phyloP scores from a whole-genome alignment of 2,113 vertebrate species.

The Petromus typicus region DNA sequence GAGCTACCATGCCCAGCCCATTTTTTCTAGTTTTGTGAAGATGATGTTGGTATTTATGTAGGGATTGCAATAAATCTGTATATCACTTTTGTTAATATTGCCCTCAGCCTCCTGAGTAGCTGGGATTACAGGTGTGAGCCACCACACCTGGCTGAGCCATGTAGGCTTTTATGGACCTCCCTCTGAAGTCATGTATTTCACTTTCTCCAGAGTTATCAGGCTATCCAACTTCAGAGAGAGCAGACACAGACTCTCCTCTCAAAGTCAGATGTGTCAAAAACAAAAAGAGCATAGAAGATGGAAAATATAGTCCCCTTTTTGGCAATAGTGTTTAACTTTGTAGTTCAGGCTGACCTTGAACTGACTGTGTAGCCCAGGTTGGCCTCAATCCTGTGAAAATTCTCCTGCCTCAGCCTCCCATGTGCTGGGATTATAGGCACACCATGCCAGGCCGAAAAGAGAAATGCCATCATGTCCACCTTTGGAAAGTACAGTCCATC shows the following conservation, averaged over 20 bases:
- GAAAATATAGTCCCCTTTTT: neutral
- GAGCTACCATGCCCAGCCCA: too few species aligned
- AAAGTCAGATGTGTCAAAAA: neutral
- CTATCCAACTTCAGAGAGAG: neutral
- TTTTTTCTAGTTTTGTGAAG: neutral
- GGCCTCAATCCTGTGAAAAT: neutral
- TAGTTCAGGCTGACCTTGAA: neutral
- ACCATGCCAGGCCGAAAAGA: neutral
- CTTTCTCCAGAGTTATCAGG: neutral
- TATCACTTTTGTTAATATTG: neutral
- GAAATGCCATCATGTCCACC: neutral
- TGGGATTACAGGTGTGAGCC: neutral
- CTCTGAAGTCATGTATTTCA: neutral
- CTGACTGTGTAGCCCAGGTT: neutral
- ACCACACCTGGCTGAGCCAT: neutral
- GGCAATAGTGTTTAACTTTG: neutral
- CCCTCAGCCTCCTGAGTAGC: neutral
- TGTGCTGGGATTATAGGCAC: neutral
- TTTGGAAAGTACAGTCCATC: conserved; percentile 15
- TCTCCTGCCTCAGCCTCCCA: neutral
- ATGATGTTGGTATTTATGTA: neutral
- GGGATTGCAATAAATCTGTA: neutral
- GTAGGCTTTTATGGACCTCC: conserved; percentile 12
- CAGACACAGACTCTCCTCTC: neutral
- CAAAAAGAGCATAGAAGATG: neutral